phyloP scores from a whole-genome alignment of 2,797 vertebrate genomes.

The Anniella stebbinsi region DNA sequence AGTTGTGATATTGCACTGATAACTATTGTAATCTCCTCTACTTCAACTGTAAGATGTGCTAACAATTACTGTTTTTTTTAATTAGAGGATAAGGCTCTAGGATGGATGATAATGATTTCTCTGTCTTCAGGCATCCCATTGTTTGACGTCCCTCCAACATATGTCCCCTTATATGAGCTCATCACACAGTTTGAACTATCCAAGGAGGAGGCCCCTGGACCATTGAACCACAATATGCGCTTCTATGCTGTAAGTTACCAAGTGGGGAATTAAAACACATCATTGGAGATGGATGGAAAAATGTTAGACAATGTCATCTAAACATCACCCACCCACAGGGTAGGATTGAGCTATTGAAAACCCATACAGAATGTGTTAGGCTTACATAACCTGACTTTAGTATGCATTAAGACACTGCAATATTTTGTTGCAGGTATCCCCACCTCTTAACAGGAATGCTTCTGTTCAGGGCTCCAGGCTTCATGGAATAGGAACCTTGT shows the following conservation, averaged over 20 bases:
- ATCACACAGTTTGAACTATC: slow-evolving; percentile 92
- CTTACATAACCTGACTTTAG: not conserved
- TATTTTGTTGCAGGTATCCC: not conserved
- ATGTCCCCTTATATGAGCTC: slow-evolving; percentile 91
- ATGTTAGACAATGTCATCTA: not conserved
- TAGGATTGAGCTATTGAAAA: not conserved
- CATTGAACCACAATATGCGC: slow-evolving; percentile 89
- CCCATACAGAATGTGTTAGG: not conserved
- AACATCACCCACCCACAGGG: not conserved
- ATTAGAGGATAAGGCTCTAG: not conserved
- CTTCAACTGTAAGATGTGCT: not conserved
- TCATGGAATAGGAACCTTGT: not conserved
- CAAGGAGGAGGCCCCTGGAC: slow-evolving; percentile 82
- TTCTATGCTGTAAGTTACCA: slow-evolving; percentile 92
- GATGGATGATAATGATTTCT: slow-evolving; percentile 33
- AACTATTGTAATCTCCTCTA: not conserved
- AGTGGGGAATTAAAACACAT: not conserved
- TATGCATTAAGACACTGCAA: not conserved
- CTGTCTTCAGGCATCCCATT: slow-evolving; percentile 87
- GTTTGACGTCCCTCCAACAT: slow-evolving; percentile 86
- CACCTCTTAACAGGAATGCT: not conserved
- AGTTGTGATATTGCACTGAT: not conserved
- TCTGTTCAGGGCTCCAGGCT: not conserved
- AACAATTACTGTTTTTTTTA: not conserved
- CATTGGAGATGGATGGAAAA: not conserved